Base-by-base conservation (phyloP, 2,888 invertebrate species). In the Tinea semifulvella region DNA sequence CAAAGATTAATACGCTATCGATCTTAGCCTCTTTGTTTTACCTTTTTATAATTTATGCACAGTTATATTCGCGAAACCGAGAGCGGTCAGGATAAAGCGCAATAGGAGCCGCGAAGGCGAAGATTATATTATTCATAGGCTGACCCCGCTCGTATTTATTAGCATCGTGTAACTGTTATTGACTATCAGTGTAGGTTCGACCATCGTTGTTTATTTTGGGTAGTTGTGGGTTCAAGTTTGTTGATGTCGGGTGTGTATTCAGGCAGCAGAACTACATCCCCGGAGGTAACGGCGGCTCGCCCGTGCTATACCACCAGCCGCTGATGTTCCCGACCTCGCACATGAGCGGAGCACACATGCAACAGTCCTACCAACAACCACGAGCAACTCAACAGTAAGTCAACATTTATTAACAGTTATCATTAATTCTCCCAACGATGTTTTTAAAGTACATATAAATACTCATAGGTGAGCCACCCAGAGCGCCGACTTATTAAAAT, bases 231-330 rank as follows among this genome's bases (percentile, higher is more conserved):
- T 38, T 38, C 2, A 17, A n/a, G 18, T 4, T 38, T 38, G n/a
- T 6, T 38, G 6, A 17, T 38, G 38, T 17, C 3, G 2, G 7
- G 14, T 31, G 31, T 22, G 25, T 22, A 5, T 36, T 2, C n/a
- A 40, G 71, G 55, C 77, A 74, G 50, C 77, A 74, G 54, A 68
- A 66, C 6, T 79, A 60, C 49, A 65, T 77, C 26, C 63, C 71
- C 22, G 61, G 65, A 64, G n/a, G 60, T 66, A 2, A 61, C 67
- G 2, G 58, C 1, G 57, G 62, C 6, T 57, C 72, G 2, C 71
- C 65, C 3, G 68, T 77, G n/a, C 68, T 79, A 65, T 76, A 71
- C 53, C 40, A 14, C 22, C 75, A 68, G 6, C 62, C 72, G 2
- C 53, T 76, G 35, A 58, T 79, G 45, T 76, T 71, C 55, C 73